Evolutionary conservation across 2,888 invertebrate genomes (phyloP).

Genomic region (Cephus sareptanus): DNA sequence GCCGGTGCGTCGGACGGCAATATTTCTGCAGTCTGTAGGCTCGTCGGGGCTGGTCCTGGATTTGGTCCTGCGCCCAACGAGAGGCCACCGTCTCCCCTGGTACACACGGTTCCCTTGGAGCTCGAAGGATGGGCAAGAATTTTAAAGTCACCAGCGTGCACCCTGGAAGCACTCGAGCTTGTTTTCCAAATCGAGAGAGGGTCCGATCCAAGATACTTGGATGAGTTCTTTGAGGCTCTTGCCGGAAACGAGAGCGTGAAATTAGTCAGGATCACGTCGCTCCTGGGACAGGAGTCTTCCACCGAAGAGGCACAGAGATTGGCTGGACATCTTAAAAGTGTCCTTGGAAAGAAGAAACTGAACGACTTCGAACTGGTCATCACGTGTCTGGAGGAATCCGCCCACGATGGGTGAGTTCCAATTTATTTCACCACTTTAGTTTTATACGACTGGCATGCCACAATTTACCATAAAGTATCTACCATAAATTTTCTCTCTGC

Average conservation of each 20-base stretch:
- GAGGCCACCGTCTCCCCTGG: conserved; percentile 55
- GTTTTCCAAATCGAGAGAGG: conserved; percentile 68
- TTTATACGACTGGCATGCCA: neutral
- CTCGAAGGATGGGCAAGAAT: conserved; percentile 69
- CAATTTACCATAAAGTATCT: neutral
- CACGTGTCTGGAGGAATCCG: conserved; percentile 69
- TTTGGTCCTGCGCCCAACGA: conserved; percentile 64
- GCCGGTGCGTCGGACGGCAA: conserved; percentile 69
- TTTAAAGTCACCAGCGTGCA: conserved; percentile 66
- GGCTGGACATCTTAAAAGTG: conserved; percentile 66
- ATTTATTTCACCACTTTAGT: conserved; percentile 6
- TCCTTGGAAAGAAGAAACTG: conserved; percentile 67
- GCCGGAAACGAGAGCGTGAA: conserved; percentile 69
- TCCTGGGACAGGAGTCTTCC: conserved; percentile 69
- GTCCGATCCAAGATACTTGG: conserved; percentile 64
- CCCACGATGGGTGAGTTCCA: conserved; percentile 62
- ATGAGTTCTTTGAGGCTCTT: conserved; percentile 68
- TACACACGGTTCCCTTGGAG: conserved; percentile 67
- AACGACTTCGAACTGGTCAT: conserved; percentile 69
- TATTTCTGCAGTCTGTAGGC: conserved; percentile 68
- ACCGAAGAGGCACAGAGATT: conserved; percentile 67
- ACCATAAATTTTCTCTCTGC: neutral
- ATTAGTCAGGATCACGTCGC: conserved; percentile 67
- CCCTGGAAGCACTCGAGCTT: conserved; percentile 67
- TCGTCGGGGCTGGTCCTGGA: conserved; percentile 66